A percentile compares a stretch with the other conserved stretches of the same genome.
Conservation (phyloP, 2,888 invertebrate species). For the Ectobius pallidus region DNA sequence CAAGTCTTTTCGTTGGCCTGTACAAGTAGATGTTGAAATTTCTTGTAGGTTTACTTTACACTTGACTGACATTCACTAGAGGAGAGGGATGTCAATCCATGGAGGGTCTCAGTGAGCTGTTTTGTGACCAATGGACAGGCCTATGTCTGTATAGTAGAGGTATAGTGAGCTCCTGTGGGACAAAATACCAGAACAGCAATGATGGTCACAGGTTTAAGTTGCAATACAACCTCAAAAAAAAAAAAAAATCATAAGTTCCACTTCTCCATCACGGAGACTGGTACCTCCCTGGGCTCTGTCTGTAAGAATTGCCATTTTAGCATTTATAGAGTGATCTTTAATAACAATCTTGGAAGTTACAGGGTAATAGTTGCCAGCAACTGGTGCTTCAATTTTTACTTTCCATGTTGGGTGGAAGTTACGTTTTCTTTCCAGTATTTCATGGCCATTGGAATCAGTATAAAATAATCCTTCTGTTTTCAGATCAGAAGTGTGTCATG, state of each 20-base stretch:
- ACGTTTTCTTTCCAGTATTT: slow-evolving; percentile 66
- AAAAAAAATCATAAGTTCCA: slow-evolving; percentile 68
- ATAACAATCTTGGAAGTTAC: slow-evolving; percentile 70
- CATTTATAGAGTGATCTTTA: slow-evolving; percentile 53
- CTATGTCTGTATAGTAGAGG: no score
- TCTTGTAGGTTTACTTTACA: no score
- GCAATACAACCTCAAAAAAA: no score
- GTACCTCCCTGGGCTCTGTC: slow-evolving; percentile 69
- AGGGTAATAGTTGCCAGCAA: slow-evolving; percentile 77
- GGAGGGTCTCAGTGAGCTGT: no score
- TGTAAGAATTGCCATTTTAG: slow-evolving; percentile 62
- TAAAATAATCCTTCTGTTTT: slow-evolving; percentile 64
- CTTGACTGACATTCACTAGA: no score
- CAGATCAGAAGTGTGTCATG: slow-evolving; percentile 65
- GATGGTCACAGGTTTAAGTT: no score
- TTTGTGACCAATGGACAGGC: no score
- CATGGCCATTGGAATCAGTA: slow-evolving; percentile 82
- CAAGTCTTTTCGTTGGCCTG: no score
- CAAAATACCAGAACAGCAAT: no score
- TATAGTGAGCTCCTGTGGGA: no score
- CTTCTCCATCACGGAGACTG: slow-evolving; percentile 63
- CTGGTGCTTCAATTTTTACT: slow-evolving; percentile 60
- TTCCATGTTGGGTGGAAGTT: slow-evolving; percentile 66
- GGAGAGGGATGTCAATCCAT: no score
- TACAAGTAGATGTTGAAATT: no score